phyloP scores from a whole-genome alignment of 2,113 vertebrate genomes.

The Sphaerodactylus townsendi region DNA sequence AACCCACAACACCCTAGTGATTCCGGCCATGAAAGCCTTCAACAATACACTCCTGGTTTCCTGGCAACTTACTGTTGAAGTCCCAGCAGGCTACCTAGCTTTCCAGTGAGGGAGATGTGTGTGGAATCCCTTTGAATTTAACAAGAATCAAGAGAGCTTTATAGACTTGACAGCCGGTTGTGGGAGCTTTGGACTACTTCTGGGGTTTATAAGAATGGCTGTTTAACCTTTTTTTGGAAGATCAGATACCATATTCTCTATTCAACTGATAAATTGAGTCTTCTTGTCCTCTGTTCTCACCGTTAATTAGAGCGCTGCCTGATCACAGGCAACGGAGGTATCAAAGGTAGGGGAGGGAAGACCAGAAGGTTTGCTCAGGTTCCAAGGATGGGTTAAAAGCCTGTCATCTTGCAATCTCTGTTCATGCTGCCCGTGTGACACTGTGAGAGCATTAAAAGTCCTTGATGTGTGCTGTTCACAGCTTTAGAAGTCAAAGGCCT shows the following conservation, averaged over 20 bases:
- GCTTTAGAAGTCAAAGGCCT: slow-evolving; percentile 63
- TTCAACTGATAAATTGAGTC: not conserved
- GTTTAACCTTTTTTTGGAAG: not conserved
- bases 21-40: no score
- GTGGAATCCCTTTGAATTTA: slow-evolving; percentile 32
- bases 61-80: slow-evolving; percentile 22
- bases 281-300: not conserved
- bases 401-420: slow-evolving; percentile 26
- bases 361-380: not conserved
- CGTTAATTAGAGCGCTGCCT: not conserved
- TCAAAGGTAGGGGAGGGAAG: slow-evolving; percentile 7
- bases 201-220: not conserved
- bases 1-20: no score
- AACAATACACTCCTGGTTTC: no score
- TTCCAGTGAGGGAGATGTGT: slow-evolving; percentile 31
- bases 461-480: slow-evolving; percentile 57
- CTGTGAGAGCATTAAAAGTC: slow-evolving; percentile 61
- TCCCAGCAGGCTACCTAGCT: slow-evolving; percentile 17
- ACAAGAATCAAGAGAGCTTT: slow-evolving; percentile 21
- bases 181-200: slow-evolving; percentile 10
- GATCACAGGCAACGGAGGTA: not conserved
- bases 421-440: slow-evolving; percentile 28
- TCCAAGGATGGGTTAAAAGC: slow-evolving; percentile 42
- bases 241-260: not conserved
- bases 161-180: slow-evolving; percentile 23